A percentile compares a stretch with the other conserved stretches of the same genome.
Conservation (phyloP, 2,113 vertebrate species). For the Zapornia atra region DNA sequence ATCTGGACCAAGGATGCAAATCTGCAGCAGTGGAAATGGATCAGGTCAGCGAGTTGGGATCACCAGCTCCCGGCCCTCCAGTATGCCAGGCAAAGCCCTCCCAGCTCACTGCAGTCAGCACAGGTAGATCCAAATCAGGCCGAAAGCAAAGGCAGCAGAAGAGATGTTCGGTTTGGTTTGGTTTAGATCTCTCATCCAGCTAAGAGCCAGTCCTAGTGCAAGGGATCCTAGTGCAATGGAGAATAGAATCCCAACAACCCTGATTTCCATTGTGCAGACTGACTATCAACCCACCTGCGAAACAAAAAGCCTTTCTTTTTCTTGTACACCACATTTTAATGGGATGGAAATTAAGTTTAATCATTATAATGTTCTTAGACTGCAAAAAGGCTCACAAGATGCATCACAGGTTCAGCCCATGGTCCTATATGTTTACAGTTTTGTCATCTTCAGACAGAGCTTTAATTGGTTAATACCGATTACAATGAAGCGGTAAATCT, state of each 20-base stretch:
- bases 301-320: not conserved
- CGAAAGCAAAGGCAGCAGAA: not conserved
- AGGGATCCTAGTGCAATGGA: not conserved
- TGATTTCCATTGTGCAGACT: not conserved
- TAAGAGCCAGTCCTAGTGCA: not conserved
- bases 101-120: not conserved
- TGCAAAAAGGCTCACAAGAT: not conserved
- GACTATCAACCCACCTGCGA: not conserved
- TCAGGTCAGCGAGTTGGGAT: accelerated
- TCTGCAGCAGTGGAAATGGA: not conserved
- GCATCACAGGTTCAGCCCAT: not conserved
- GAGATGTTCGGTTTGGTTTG: not conserved
- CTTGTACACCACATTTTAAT: not conserved
- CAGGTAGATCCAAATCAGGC: not conserved
- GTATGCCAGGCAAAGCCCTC: not conserved
- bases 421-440: not conserved
- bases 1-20: not conserved
- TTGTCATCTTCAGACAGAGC: not conserved
- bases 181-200: not conserved
- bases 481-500: not conserved
- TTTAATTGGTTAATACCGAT: not conserved
- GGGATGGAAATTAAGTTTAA: not conserved
- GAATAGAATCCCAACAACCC: not conserved
- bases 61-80: accelerated
- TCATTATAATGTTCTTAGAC: not conserved